A percentile compares a stretch with the other conserved stretches of the same genome.
Evolutionary conservation across 2,888 invertebrate species (phyloP).

Genomic region (Cordilura impudica): DNA sequence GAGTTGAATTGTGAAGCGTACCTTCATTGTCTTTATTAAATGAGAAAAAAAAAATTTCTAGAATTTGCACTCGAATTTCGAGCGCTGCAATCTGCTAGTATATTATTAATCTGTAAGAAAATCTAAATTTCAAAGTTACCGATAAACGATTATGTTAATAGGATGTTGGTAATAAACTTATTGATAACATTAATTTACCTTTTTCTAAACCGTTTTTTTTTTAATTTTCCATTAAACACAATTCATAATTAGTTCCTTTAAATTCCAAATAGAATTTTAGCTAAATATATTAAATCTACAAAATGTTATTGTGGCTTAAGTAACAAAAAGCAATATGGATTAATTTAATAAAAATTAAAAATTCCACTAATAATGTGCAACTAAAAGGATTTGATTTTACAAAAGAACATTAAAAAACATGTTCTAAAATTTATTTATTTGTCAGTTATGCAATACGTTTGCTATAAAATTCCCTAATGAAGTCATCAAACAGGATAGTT

Average conservation of each 20-base stretch:
- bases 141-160: too few species aligned
- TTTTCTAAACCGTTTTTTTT: not conserved
- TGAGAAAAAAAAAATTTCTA: too few species aligned
- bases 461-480: conserved; percentile 24
- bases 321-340: not conserved
- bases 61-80: too few species aligned
- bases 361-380: not conserved
- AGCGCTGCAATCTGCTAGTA: too few species aligned
- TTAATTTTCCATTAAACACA: not conserved
- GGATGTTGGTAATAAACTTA: too few species aligned
- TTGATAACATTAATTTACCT: too few species aligned
- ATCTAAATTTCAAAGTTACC: too few species aligned
- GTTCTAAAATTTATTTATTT: not conserved
- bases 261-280: not conserved
- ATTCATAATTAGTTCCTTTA: not conserved
- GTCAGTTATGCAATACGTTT: not conserved
- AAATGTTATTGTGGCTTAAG: not conserved
- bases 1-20: too few species aligned
- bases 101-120: too few species aligned
- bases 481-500: conserved; percentile 58
- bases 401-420: not conserved
- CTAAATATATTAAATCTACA: not conserved
- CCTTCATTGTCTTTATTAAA: too few species aligned
- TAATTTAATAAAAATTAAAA: not conserved
- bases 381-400: conserved; percentile 33